Percentiles rank a stretch among this genome's conserved stretches.
Conservation (phyloP, 2,797 vertebrate species). For the Coilia nasus region DNA sequence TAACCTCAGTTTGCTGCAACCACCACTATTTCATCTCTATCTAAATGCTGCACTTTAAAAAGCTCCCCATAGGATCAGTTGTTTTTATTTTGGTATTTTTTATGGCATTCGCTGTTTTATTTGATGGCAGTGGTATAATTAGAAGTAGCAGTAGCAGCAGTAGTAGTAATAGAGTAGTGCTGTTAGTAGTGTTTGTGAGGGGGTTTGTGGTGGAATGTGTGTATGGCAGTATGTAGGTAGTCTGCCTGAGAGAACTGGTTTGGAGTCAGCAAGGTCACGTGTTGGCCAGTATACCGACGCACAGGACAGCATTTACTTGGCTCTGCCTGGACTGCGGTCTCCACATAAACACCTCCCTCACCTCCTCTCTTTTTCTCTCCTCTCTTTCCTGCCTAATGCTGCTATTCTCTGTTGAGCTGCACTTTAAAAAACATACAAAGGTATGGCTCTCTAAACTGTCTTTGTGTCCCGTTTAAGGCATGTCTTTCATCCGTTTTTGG, state of each 20-base stretch:
- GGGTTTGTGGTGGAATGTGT: background rate
- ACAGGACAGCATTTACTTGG: background rate
- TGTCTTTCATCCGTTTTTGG: conserved; percentile 6
- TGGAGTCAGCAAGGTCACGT: background rate
- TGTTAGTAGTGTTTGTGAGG: background rate
- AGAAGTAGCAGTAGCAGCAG: too few species aligned
- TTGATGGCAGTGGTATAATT: background rate
- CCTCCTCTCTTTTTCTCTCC: conserved; percentile 59
- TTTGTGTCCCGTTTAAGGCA: background rate
- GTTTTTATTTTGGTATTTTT: background rate
- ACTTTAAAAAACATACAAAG: conserved; percentile 31
- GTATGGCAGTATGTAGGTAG: background rate
- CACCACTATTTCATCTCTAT: background rate
- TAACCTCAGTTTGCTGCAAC: background rate
- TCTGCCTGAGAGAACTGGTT: background rate
- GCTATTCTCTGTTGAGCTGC: conserved; percentile 76
- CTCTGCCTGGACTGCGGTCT: background rate
- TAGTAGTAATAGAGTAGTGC: background rate
- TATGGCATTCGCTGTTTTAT: background rate
- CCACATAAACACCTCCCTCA: conserved; percentile 38
- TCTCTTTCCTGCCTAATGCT: conserved; percentile 82
- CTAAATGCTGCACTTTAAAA: background rate
- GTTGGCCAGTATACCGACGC: background rate
- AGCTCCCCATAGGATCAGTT: background rate
- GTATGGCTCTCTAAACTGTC: conserved; percentile 42